A percentile compares a stretch with the other conserved stretches of the same genome.
These are phyloP conservation scores for Agrotis segetum DNA, from an alignment of 2,888 invertebrate species.

Conservation along the genomic window DNA sequence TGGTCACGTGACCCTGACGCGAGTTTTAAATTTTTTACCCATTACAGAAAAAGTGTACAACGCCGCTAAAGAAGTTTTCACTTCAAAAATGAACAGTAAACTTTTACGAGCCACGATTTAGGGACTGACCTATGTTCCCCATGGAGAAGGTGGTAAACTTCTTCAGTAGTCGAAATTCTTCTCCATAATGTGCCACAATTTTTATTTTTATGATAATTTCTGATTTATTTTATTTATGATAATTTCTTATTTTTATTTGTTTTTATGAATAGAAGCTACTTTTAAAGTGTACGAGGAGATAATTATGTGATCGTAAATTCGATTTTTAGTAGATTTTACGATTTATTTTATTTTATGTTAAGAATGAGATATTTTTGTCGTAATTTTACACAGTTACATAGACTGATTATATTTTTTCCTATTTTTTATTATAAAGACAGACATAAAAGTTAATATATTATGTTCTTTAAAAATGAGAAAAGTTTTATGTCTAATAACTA, in stretches of 20 bases:
- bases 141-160: conserved; percentile 48
- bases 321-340: conserved; percentile 7
- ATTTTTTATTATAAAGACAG: neutral
- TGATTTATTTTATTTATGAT: conserved; percentile 28
- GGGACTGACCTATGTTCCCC: conserved; percentile 82
- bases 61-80: no score
- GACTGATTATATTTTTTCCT: neutral
- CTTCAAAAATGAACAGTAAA: conserved; percentile 88
- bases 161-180: conserved; percentile 42
- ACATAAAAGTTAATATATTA: conserved; percentile 3
- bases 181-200: conserved; percentile 43
- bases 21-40: no score
- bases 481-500: neutral
- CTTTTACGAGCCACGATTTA: conserved; percentile 83
- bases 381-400: conserved; percentile 14
- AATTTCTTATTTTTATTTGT: conserved; percentile 13
- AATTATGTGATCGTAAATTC: conserved; percentile 53
- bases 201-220: conserved; percentile 43
- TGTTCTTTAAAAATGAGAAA: neutral
- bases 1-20: no score
- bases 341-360: conserved; percentile 23
- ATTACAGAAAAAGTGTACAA: no score
- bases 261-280: conserved; percentile 33
- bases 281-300: conserved; percentile 32
- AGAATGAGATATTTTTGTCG: conserved; percentile 30